These are phyloP conservation scores for Ennomos quercinarius DNA, from an alignment of 2,888 invertebrate species.

Conservation along the genomic window DNA sequence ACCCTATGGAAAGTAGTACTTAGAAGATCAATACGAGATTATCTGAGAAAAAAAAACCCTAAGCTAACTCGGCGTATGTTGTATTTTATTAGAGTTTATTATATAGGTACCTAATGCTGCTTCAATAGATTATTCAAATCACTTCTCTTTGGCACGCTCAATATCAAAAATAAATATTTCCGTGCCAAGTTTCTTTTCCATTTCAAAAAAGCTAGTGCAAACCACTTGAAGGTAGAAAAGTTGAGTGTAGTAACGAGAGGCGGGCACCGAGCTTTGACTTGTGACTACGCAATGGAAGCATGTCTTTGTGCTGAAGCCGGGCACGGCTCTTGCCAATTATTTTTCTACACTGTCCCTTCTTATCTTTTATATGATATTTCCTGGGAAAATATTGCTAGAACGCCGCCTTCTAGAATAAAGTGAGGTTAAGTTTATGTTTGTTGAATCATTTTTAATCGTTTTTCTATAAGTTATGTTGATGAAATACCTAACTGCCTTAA, in stretches of 20 bases:
- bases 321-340: slow-evolving; percentile 52
- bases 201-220: slow-evolving; percentile 40
- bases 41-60: too few relatives aligned
- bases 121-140: neutral
- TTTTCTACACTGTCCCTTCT: slow-evolving; percentile 42
- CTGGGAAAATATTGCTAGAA: slow-evolving; percentile 11
- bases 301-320: slow-evolving; percentile 43
- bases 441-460: too few relatives aligned
- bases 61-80: too few relatives aligned
- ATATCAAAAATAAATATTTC: slow-evolving; percentile 8
- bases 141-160: slow-evolving; percentile 4
- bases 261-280: slow-evolving; percentile 34
- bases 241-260: slow-evolving; percentile 40
- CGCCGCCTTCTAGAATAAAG: too few relatives aligned
- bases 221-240: slow-evolving; percentile 42
- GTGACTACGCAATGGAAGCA: slow-evolving; percentile 45
- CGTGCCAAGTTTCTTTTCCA: slow-evolving; percentile 20
- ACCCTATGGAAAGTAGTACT: too few relatives aligned
- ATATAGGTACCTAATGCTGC: too few relatives aligned
- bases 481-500: neutral
- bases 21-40: too few relatives aligned
- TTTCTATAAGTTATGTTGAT: neutral
- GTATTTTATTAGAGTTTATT: too few relatives aligned
- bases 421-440: too few relatives aligned
- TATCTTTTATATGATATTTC: slow-evolving; percentile 9